Conservation (phyloP, 2,888 invertebrate genomes). For the Ophion slaviceki region DNA sequence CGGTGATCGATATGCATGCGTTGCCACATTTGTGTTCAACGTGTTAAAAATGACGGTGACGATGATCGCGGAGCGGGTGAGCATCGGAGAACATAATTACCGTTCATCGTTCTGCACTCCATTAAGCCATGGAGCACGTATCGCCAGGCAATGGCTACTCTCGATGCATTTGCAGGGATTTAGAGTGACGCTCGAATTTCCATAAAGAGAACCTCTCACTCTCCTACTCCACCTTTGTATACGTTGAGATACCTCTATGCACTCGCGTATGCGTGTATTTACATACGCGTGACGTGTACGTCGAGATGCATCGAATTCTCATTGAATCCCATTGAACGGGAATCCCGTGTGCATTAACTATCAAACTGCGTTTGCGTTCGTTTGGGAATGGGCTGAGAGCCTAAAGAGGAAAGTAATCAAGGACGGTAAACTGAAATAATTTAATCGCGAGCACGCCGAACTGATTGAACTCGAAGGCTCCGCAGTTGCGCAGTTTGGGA, state of each 20-base stretch:
- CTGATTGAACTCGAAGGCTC: background rate
- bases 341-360: conserved; percentile 24
- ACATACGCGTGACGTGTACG: background rate
- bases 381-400: conserved; percentile 1
- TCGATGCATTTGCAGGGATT: conserved; percentile 46
- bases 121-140: conserved; percentile 60
- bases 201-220: conserved; percentile 37
- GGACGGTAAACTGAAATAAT: conserved; percentile 11
- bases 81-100: conserved; percentile 40
- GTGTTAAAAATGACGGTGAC: conserved; percentile 27
- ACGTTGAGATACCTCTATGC: background rate
- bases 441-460: conserved; percentile 15
- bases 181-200: conserved; percentile 53
- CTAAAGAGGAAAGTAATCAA: conserved; percentile 23
- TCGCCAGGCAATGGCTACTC: conserved; percentile 38
- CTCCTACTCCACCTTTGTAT: background rate
- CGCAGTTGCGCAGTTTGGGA: conserved; percentile 4
- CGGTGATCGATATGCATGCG: background rate
- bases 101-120: conserved; percentile 50
- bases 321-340: conserved; percentile 23
- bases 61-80: background rate
- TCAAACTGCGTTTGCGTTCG: conserved; percentile 20
- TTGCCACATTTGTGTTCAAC: conserved; percentile 7
- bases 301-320: conserved; percentile 50
- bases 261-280: conserved; percentile 1